Evolutionary conservation across 2,888 invertebrate species (phyloP), one percentile per base, ranked within the genome.

Genomic region (Mechanitis messenoides): DNA sequence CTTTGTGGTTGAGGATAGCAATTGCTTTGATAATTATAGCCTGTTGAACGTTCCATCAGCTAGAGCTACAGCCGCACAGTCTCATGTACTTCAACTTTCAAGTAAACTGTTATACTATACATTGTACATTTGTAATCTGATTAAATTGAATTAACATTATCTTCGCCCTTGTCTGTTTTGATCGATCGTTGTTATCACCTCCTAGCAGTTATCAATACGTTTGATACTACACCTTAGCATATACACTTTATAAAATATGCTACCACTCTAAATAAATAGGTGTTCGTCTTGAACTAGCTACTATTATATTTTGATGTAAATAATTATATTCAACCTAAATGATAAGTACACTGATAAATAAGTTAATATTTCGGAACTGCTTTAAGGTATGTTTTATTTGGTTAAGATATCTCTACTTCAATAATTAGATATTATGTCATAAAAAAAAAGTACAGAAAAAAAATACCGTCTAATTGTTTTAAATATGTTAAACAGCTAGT

Each of bases 11-110:
- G 65, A 66, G 60, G 63, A 68, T 65, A 56, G 35, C 28, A 56
- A 45, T 58, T 56, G 62, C 60, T 57, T 62, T 63, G 61, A 68
- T 68, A 69, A 66, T 68, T 69, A 68, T 68, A 69, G 68, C 68
- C 58, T 58, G 61, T 62, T 59, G 61, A 66, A 61, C 53, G 60
- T 65, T 68, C 59, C 61, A 60, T 65, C 60, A 56, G 28, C 20
- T 54, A 55, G 28, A 59, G 20, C 20, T 20, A 20, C 20, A 20
- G 50, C 45, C 58, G 55, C 58, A 59, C 35, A 46, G 38, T 56
- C 53, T 53, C 55, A 42, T 33, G 35, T 53, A 45, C 45, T 33
- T 47, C 11, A 33, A 1, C n/a, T 45, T 50, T 12, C 31, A 50
- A 47, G 35, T 54, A 46, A 33, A 42, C 55, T 9, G 28, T 31